A percentile compares a stretch with the other conserved stretches of the same genome.
Evolutionary conservation across 2,113 vertebrate genomes (phyloP).

Genomic region (Tretioscincus oriximinensis): DNA sequence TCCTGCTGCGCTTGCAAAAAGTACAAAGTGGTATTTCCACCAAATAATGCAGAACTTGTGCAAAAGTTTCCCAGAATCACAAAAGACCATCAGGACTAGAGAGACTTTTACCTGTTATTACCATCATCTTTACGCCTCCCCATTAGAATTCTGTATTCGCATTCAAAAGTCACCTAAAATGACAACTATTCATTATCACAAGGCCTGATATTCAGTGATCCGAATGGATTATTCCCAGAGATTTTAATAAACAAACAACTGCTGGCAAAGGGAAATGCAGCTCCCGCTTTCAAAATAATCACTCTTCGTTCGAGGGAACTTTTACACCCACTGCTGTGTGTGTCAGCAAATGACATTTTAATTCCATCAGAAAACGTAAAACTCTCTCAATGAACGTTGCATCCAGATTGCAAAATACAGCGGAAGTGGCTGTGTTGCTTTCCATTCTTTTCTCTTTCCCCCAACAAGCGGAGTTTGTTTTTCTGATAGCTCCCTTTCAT

Average conservation of each 20-base stretch:
- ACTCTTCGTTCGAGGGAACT: conserved; percentile 41
- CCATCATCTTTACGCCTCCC: too few species aligned
- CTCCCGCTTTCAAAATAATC: conserved; percentile 42
- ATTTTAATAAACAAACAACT: conserved; percentile 39
- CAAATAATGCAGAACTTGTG: too few species aligned
- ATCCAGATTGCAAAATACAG: conserved; percentile 28
- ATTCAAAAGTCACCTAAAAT: background rate
- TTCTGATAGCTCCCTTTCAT: conserved; percentile 54
- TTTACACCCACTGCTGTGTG: conserved; percentile 35
- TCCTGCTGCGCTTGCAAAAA: too few species aligned
- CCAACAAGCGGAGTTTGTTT: conserved; percentile 37
- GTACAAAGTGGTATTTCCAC: too few species aligned
- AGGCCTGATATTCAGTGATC: conserved; percentile 29
- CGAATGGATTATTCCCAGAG: conserved; percentile 27
- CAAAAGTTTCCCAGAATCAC: too few species aligned
- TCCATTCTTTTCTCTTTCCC: background rate
- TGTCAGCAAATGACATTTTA: conserved; percentile 24
- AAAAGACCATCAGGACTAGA: too few species aligned
- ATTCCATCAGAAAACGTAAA: conserved; percentile 48
- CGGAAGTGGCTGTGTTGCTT: background rate
- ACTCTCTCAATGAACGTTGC: conserved; percentile 21
- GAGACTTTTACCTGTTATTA: too few species aligned
- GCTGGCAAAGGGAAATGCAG: conserved; percentile 41
- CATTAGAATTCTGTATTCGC: too few species aligned
- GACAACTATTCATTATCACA: background rate